Base-by-base conservation (phyloP, 2,888 invertebrate genomes). In the Latrodectus elegans region DNA sequence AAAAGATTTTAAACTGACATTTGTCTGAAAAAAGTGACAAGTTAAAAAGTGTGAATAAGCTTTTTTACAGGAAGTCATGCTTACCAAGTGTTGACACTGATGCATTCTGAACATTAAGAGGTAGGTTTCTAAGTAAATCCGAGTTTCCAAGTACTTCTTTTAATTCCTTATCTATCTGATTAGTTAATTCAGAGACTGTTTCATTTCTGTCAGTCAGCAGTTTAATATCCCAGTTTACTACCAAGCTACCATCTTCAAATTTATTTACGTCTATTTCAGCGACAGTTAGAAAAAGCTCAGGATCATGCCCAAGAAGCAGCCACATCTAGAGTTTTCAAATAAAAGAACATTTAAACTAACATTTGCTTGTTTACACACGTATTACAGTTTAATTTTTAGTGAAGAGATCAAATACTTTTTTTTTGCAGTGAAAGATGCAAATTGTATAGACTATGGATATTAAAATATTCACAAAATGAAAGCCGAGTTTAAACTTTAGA, bases 231-330 rank as follows among this genome's bases (percentile, higher is more conserved):
- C 22, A 75, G 26, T 76, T 55, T 4, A 85, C 52, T 6, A 85
- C 22, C 64, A 85, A 38, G 60, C 85, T 85, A 17, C 85, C 85
- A 10, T 72, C 22, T 11, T 68, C 68, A 17, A 85, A 85, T 38
- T 68, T 51, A 64, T 60, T 11, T 15, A 85, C 70, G 4, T 85
- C 75, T 12, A 85, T 52, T 53, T 70, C 75, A 0, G 75, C 60
- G 6, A 85, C 38, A 38, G 22, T 38, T 0, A 22, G 22, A 4
- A 60, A 55, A 14, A 75, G 60, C 4, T 55, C 51, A 8, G 84
- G 84, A 22, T 80, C 55, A 6, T 85, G 51, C 1, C 51, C 8
- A 8, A 85, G 14, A 17, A 85, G 55, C 4, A 75, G 9, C 64
- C 51, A 38, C 70, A 85, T 80, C 85, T 85, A n/a, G 8, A 38